Base-by-base conservation (phyloP, 2,113 vertebrate species). In the Parotia lawesii region DNA sequence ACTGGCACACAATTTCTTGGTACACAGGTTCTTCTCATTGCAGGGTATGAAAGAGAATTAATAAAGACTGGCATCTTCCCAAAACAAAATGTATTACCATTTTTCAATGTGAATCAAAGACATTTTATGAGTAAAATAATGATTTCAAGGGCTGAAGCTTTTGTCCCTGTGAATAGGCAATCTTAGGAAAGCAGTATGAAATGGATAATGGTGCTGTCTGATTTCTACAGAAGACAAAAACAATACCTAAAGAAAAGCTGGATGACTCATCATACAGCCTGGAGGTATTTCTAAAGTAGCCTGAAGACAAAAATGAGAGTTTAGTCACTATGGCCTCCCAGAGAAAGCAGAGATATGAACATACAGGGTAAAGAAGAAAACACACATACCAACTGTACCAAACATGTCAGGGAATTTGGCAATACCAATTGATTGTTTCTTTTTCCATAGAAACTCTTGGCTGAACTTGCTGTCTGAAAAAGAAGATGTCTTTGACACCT, bases 221-320 rank as follows among this genome's bases (percentile, higher is more conserved):
- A 51, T 93, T 33, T 44, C 33, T 89, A 24, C 24, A 50, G 58
- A 82, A 91, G 77, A 94, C 19, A 40, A 70, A 91, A 48, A 74
- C n/a, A 85, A 93, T 51, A 54, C 47, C 60, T 82, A 66, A 78
- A 89, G 74, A 89, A 93, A 87, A 85, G 50, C 33, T 87, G 47
- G 11, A 38, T 96, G 94, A 90, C 35, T 96, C 84, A 90, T 75
- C 60, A n/a, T 31, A 37, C 9, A 91, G 35, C 84, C 74, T 82
- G 62, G 35, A 69, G 69, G 12, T 91, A 44, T 93, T 94, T 82
- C 58, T 87, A 37, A 94, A 82, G 80, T 35, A 85, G 10, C 42
- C 86, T 87, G 81, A 76, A 89, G 85, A 91, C 25, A 79, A 85
- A 86, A 94, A 53, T 23, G 12, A 92, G 61, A 76, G 18, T 89